Base-by-base conservation (phyloP, 1,140 invertebrate species). In the Ceratitis capitata region DNA sequence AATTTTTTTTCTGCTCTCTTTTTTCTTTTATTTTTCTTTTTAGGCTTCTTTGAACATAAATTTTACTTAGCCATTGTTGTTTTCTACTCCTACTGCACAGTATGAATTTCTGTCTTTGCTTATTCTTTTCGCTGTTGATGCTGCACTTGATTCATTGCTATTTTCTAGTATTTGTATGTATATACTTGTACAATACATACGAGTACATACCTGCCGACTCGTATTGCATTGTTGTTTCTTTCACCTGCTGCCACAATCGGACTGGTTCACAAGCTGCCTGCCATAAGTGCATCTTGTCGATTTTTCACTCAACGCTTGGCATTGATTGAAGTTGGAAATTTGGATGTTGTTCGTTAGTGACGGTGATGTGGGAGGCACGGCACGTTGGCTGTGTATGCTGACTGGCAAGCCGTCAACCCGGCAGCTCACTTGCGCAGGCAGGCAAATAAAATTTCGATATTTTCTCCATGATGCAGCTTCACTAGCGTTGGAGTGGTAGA, bases 221-320 rank as follows among this genome's bases (percentile, higher is more conserved):
- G 9, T 23, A 56, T 23, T 23, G 45, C 45, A n/a, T 56, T 29
- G 64, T 39, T 74, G 64, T 61, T 69, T n/a, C 39, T 78, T 78
- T 78, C 69, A 78, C 69, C 69, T 78, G 69, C 69, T 78, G n/a
- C 6, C 7, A 5, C 39, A 35, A 78, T 14, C 32, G 32, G 64
- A 39, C 69, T 78, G 69, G 39, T 42, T 32, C n/a, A 78, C 39
- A 45, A 42, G 69, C 39, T 78, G 69, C 69, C 39, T 78, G 69
- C 69, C 69, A 78, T 45, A 45, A 32, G 69, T 45, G 69, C 69
- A 78, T 78, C 69, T 78, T 78, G 69, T 78, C 69, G 69, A 78
- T 78, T 78, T 78, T 78, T 78, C 69, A 78, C 69, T 78, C 69
- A 78, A 39, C 69, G 39, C 23, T 78, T 78, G 69, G 69, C 69